These are phyloP conservation scores for Thymelicus sylvestris DNA, from an alignment of 2,888 invertebrate genomes.

Conservation along the genomic window DNA sequence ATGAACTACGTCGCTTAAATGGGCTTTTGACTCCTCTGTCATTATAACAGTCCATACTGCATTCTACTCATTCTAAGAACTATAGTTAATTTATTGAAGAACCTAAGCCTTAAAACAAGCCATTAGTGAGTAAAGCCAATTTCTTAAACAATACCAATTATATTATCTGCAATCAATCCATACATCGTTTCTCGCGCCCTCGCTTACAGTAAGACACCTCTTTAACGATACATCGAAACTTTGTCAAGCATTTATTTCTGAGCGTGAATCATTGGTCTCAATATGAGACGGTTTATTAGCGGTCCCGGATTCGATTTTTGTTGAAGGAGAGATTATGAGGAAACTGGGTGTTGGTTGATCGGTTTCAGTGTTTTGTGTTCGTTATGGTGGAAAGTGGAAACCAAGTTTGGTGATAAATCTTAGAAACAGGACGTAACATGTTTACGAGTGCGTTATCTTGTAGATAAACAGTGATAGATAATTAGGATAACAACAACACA, in stretches of 20 bases:
- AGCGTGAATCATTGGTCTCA: conserved; percentile 43
- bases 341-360: conserved; percentile 23
- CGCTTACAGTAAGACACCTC: conserved; percentile 44
- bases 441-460: neutral
- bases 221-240: conserved; percentile 52
- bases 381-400: conserved; percentile 18
- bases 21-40: too few relatives aligned
- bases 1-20: too few relatives aligned
- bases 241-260: conserved; percentile 55
- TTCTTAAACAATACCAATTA: too few relatives aligned
- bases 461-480: too few relatives aligned
- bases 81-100: too few relatives aligned
- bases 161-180: too few relatives aligned
- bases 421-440: conserved; percentile 2
- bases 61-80: too few relatives aligned
- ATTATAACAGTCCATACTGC: too few relatives aligned
- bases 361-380: conserved; percentile 29
- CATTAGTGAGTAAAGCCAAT: too few relatives aligned
- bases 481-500: too few relatives aligned
- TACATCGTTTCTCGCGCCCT: conserved; percentile 12
- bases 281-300: conserved; percentile 41
- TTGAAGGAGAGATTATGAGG: conserved; percentile 35
- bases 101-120: too few relatives aligned
- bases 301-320: conserved; percentile 31
- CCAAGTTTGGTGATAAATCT: conserved; percentile 19